phyloP scores from a whole-genome alignment of 2,113 vertebrate genomes.

The Neogale vison region DNA sequence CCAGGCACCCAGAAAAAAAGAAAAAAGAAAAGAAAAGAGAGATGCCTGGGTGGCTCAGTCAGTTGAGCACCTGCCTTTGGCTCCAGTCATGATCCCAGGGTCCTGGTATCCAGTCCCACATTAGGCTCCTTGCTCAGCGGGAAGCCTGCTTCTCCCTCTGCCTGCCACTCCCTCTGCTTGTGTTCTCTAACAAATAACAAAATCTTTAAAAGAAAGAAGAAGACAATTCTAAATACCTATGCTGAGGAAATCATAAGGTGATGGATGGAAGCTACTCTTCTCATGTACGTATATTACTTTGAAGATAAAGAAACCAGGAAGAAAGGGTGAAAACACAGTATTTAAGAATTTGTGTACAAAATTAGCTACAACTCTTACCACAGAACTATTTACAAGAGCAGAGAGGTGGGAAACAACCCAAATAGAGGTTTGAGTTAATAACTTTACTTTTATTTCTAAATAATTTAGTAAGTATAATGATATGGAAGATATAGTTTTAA shows the following conservation, averaged over 20 bases:
- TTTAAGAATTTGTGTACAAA: background rate
- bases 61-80: too few species aligned
- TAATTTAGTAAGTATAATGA: background rate
- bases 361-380: background rate
- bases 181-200: too few species aligned
- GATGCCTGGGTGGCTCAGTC: too few species aligned
- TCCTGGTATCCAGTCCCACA: too few species aligned
- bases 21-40: too few species aligned
- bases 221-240: background rate
- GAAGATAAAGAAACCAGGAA: background rate
- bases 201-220: background rate
- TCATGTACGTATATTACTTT: background rate
- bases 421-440: background rate
- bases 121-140: too few species aligned
- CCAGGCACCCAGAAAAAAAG: too few species aligned
- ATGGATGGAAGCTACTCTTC: background rate
- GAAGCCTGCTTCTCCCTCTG: too few species aligned
- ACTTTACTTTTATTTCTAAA: background rate
- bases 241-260: background rate
- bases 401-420: background rate
- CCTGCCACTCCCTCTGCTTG: too few species aligned
- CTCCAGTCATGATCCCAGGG: too few species aligned
- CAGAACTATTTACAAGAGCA: background rate
- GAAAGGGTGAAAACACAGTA: background rate
- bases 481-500: background rate